Conservation (phyloP, 2,113 vertebrate species). For the Hippocampus guttulatus region DNA sequence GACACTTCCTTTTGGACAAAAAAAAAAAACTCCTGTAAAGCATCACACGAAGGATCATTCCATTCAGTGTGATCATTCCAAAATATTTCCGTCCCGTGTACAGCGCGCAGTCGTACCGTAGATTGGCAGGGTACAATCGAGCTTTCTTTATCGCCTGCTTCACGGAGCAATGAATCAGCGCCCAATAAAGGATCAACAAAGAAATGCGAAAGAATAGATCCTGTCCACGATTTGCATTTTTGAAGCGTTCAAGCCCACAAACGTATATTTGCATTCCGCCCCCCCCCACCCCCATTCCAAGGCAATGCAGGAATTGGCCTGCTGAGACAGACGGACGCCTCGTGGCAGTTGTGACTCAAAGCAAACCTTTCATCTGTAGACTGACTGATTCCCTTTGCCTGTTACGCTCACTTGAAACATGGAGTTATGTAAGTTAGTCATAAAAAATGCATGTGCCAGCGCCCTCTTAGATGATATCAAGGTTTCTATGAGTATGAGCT, state of each 20-base stretch:
- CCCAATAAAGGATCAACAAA: conserved; percentile 23
- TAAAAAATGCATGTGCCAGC: conserved; percentile 12
- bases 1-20: no score
- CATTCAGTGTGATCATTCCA: not conserved
- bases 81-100: not conserved
- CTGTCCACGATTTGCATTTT: conserved; percentile 55
- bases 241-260: conserved; percentile 54
- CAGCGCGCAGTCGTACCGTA: not conserved
- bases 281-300: not conserved
- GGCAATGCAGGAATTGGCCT: conserved; percentile 48
- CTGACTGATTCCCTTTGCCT: conserved; percentile 5
- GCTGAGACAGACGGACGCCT: conserved; percentile 16
- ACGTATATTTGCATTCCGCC: conserved; percentile 57
- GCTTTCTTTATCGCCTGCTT: not conserved
- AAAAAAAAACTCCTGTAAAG: no score
- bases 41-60: no score
- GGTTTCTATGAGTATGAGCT: conserved; percentile 18
- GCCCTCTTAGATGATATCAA: conserved; percentile 25
- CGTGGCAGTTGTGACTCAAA: conserved; percentile 22
- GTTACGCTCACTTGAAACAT: not conserved
- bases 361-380: conserved; percentile 1
- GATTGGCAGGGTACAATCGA: not conserved
- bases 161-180: not conserved
- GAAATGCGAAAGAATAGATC: conserved; percentile 39
- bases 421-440: conserved; percentile 28